phyloP scores from a whole-genome alignment of 1,140 invertebrate genomes.

The Pomphorhynchus laevis region DNA sequence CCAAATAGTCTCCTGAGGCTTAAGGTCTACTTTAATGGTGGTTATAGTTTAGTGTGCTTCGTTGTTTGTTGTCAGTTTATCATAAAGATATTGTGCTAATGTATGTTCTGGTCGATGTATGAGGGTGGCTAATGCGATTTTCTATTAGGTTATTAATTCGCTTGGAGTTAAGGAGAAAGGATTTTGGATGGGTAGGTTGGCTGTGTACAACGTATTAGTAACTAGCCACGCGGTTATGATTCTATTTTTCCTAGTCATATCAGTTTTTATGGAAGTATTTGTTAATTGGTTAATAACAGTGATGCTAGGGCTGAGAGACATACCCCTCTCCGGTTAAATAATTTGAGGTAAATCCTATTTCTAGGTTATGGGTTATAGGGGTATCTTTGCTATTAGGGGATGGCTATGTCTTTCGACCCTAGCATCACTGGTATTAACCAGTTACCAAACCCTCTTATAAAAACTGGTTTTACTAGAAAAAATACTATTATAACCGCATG shows the following conservation, averaged over 20 bases:
- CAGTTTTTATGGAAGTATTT: slow-evolving; percentile 37
- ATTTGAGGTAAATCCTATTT: slow-evolving; percentile 36
- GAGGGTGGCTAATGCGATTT: slow-evolving; percentile 29
- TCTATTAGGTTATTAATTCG: slow-evolving; percentile 30
- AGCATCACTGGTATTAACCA: too few species aligned
- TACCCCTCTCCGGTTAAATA: slow-evolving; percentile 38
- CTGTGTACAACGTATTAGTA: slow-evolving; percentile 34
- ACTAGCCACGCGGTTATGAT: slow-evolving; percentile 36
- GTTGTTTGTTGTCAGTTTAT: slow-evolving; percentile 30
- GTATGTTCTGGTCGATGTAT: slow-evolving; percentile 34
- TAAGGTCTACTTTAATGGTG: too few species aligned
- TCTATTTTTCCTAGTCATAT: slow-evolving; percentile 42
- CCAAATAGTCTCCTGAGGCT: too few species aligned
- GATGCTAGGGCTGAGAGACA: slow-evolving; percentile 33
- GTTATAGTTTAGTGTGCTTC: too few species aligned
- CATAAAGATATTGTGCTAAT: slow-evolving; percentile 36
- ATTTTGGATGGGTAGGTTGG: slow-evolving; percentile 28
- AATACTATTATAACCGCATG: too few species aligned
- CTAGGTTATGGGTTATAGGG: slow-evolving; percentile 27
- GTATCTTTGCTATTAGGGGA: slow-evolving; percentile 25
- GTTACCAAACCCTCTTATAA: too few species aligned
- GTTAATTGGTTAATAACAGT: slow-evolving; percentile 36
- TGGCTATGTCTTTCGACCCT: slow-evolving; percentile 29
- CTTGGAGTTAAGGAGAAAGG: slow-evolving; percentile 26
- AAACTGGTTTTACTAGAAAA: too few species aligned